A percentile compares a stretch with the other conserved stretches of the same genome.
Evolutionary conservation across 2,113 vertebrate genomes (phyloP).

Genomic region (Rhadina sibilatrix): DNA sequence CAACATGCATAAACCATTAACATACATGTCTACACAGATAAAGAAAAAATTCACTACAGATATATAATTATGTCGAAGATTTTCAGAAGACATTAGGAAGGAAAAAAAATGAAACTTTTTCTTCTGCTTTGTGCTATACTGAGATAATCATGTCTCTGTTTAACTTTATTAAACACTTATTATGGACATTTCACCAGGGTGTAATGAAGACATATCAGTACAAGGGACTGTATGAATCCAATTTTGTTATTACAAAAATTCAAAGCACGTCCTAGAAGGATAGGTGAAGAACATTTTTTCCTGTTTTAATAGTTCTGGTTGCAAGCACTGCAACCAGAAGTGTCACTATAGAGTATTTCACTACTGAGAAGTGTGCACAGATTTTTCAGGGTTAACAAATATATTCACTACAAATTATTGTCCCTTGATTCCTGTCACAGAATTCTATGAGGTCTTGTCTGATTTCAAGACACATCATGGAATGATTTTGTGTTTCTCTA

Average conservation of each 20-base stretch:
- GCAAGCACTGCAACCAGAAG: not conserved
- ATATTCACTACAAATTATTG: not conserved
- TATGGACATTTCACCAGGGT: not conserved
- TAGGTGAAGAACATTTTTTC: not conserved
- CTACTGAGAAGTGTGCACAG: not conserved
- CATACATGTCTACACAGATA: not conserved
- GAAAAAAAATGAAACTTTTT: not conserved
- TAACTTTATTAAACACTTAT: not conserved
- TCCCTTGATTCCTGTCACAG: not conserved
- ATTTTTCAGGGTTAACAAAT: not conserved
- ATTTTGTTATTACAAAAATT: not conserved
- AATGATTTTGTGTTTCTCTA: not conserved
- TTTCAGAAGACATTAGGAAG: not conserved
- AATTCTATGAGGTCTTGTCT: not conserved
- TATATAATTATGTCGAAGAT: not conserved
- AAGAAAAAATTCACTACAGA: not conserved
- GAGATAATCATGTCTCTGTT: not conserved
- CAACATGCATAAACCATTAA: not conserved
- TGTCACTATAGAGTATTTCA: not conserved
- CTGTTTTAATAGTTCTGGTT: not conserved
- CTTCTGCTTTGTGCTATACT: not conserved
- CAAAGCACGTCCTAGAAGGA: not conserved
- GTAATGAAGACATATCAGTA: not conserved
- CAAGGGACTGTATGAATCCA: not conserved
- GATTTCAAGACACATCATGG: not conserved